Base-by-base conservation (phyloP, 2,113 vertebrate species). In the Eretmodus cyanostictus region DNA sequence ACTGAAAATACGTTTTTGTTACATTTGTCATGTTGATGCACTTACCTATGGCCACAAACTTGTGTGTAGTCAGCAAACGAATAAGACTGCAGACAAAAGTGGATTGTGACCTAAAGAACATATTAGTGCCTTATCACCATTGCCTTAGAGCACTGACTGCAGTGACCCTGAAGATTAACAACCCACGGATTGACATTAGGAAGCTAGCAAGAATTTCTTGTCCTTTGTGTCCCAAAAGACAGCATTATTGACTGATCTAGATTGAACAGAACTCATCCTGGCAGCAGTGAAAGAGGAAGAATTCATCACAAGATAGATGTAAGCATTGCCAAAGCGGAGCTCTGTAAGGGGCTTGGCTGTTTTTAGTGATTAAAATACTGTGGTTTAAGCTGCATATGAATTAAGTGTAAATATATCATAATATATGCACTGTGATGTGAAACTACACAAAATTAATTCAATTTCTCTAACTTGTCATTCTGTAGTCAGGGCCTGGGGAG, bases 401-500 rank as follows among this genome's bases (percentile, higher is more conserved):
- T 49, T 78, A 78, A 34, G 29, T 51, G 10, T 78, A 51, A 49
- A 51, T 19, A n/a, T 51, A 51, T 78, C 27, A n/a, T 78, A 78
- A 51, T 51, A 78, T 51, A 51, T 49, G 2, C 27, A 34, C 3
- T 24, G n/a, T 80, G 51, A 73, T 76, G 16, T 54, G 36, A 40
- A 89, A 68, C 59, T 53, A 53, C 63, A 85, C 34, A 76, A 73
- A 89, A 89, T 89, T 73, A 7, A 82, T 82, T 85, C 24, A 88
- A 83, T 85, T 61, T 85, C 53, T 71, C 68, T 24, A 80, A 89
- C 80, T 63, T 89, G 27, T 82, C 54, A 88, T 91, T 92, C 36
- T 84, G 8, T 73, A 91, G 91, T 92, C 86, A 84, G 42, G 51
- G 82, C 84, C 80, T 9, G 22, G 57, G 53, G 81, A 93, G 34